Percentiles rank a stretch among this genome's conserved stretches.
Conservation (phyloP, 2,113 vertebrate species). For the Scytalopus superciliaris region DNA sequence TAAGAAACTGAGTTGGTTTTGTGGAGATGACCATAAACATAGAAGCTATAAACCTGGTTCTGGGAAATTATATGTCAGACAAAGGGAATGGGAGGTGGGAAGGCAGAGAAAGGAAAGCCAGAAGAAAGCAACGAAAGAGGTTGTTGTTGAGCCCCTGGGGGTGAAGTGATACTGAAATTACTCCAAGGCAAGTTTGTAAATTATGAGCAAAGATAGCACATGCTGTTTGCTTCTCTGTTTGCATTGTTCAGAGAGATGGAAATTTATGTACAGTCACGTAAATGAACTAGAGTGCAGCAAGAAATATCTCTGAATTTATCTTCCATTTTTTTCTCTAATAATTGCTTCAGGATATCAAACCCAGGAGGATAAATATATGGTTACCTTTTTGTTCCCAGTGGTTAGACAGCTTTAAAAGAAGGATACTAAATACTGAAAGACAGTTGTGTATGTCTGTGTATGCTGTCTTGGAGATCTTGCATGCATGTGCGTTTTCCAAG, state of each 20-base stretch:
- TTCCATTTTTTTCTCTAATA: not conserved
- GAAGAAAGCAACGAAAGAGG: not conserved
- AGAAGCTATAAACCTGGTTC: not conserved
- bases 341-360: constrained; percentile 16
- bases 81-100: not conserved
- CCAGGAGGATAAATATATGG: not conserved
- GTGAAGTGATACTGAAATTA: not conserved
- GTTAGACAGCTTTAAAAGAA: constrained; percentile 1
- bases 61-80: not conserved
- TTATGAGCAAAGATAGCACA: not conserved
- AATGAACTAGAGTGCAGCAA: constrained; percentile 7
- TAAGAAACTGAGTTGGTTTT: not conserved
- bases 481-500: not conserved
- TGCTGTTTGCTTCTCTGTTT: not conserved
- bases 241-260: constrained; percentile 1
- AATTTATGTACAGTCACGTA: constrained; percentile 41
- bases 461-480: not conserved
- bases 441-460: not conserved
- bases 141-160: not conserved
- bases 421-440: not conserved
- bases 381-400: not conserved
- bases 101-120: not conserved
- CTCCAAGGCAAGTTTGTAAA: not conserved
- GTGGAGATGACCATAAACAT: not conserved
- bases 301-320: constrained; percentile 10